Conservation (phyloP, 2,888 invertebrate species). For the Leptopilina drosophilae region DNA sequence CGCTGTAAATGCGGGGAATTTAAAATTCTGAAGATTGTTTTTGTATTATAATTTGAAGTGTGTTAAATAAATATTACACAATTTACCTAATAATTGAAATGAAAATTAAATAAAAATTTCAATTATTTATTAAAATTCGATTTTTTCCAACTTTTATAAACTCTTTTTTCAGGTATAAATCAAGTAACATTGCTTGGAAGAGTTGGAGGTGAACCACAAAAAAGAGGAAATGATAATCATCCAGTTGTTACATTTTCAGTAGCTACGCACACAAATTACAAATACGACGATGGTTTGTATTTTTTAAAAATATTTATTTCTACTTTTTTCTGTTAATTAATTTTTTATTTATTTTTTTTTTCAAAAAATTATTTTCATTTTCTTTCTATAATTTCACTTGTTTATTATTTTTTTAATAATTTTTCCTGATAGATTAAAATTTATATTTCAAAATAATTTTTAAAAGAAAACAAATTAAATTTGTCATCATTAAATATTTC, state of each 20-base stretch:
- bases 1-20: background rate
- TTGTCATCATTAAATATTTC: too few relatives aligned
- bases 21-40: background rate
- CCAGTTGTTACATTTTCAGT: constrained; percentile 93
- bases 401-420: too few relatives aligned
- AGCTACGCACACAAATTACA: constrained; percentile 93
- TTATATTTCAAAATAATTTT: too few relatives aligned
- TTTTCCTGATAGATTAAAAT: too few relatives aligned
- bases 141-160: background rate
- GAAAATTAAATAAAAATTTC: background rate
- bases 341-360: background rate
- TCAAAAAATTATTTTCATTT: background rate
- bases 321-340: too few relatives aligned
- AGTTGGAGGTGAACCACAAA: constrained; percentile 92
- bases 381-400: background rate
- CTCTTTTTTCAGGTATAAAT: constrained; percentile 83
- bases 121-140: background rate
- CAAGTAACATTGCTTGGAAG: constrained; percentile 90
- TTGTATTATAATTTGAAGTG: too few relatives aligned
- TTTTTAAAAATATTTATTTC: background rate
- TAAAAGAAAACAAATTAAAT: too few relatives aligned
- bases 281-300: constrained; percentile 77
- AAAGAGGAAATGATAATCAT: constrained; percentile 88
- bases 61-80: too few relatives aligned
- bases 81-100: background rate